phyloP scores from a whole-genome alignment of 2,797 vertebrate genomes.

The Halcyon leucocephala region DNA sequence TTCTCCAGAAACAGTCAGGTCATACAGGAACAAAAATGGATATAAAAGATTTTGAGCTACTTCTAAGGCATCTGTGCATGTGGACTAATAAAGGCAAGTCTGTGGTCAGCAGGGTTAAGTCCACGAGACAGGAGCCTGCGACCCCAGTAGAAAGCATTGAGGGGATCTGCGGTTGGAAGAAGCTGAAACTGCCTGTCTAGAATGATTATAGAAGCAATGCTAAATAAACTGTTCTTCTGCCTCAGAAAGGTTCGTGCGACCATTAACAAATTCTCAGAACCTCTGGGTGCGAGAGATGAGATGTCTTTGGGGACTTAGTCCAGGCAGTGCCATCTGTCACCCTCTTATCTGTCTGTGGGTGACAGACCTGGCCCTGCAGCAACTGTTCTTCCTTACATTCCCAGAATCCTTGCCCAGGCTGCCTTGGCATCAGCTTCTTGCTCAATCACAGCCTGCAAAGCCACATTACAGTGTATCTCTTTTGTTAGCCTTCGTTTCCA shows the following conservation, averaged over 20 bases:
- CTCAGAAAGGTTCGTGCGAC: not conserved
- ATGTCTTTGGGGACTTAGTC: not conserved
- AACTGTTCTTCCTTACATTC: not conserved
- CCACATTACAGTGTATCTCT: not conserved
- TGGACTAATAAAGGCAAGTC: not conserved
- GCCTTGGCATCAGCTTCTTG: not conserved
- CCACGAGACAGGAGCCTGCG: not conserved
- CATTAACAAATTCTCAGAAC: not conserved
- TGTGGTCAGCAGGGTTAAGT: constrained; percentile 1
- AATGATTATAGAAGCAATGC: not conserved
- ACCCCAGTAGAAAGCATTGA: not conserved
- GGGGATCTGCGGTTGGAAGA: not conserved
- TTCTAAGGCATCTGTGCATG: not conserved
- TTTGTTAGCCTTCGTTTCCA: not conserved
- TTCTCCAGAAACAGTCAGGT: not conserved
- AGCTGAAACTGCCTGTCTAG: not conserved
- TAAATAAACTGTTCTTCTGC: not conserved
- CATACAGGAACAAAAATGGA: not conserved
- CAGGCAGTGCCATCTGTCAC: not conserved
- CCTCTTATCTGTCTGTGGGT: not conserved
- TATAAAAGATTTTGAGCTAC: constrained; percentile 7
- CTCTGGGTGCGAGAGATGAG: not conserved
- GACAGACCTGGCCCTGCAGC: not conserved
- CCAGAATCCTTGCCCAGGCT: not conserved
- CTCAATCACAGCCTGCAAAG: not conserved